These are phyloP conservation scores for Pseudococcus viburni DNA, from an alignment of 2,888 invertebrate species.

Conservation along the genomic window DNA sequence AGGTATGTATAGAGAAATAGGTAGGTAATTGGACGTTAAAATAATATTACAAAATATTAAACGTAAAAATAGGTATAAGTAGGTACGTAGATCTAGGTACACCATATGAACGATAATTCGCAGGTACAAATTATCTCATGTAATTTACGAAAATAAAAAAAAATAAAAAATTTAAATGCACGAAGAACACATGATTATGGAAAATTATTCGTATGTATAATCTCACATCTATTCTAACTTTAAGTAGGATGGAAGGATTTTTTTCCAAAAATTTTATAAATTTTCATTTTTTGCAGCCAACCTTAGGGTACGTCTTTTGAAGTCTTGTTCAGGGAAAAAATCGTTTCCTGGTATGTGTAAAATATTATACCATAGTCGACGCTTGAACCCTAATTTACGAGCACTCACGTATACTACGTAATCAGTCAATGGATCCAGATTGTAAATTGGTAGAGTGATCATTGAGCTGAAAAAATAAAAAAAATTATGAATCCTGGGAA, in stretches of 20 bases:
- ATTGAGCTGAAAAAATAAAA: conserved; percentile 3
- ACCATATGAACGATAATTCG: not conserved
- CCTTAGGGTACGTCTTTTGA: not conserved
- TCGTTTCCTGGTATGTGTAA: not conserved
- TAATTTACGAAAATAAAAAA: not conserved
- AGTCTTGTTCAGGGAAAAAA: not conserved
- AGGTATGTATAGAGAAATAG: not conserved
- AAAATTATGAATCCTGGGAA: not conserved
- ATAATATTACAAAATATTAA: not conserved
- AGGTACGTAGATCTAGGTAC: not conserved
- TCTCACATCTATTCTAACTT: not conserved
- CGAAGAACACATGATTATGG: not conserved
- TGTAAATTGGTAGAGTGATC: not conserved
- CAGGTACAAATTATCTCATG: not conserved
- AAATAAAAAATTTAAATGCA: conserved; percentile 17
- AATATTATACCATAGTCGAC: conserved; percentile 23
- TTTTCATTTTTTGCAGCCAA: too few species aligned
- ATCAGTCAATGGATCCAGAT: conserved; percentile 16
- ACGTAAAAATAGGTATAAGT: not conserved
- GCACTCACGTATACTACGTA: conserved; percentile 15
- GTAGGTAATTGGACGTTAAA: not conserved
- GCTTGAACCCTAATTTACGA: conserved; percentile 8
- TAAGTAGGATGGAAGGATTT: not conserved
- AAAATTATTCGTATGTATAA: conserved; percentile 17
- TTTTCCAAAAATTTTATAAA: not conserved